phyloP scores from a whole-genome alignment of 1,140 invertebrate species.

The Drosophila sturtevanti region DNA sequence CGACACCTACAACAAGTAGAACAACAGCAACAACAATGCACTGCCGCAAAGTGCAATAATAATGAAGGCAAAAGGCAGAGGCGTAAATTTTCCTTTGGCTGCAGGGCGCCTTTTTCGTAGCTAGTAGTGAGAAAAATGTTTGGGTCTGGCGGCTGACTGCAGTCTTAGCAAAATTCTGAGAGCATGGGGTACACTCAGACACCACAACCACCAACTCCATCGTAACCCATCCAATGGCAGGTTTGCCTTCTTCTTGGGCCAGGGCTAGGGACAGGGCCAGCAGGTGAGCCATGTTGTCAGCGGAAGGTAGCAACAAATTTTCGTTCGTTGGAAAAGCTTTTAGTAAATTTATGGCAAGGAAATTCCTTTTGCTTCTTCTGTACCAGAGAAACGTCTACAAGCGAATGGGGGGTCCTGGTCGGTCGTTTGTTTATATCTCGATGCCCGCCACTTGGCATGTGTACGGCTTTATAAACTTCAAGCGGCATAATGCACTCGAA shows the following conservation, averaged over 20 bases:
- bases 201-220: not conserved
- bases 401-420: too few species aligned
- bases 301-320: constrained; percentile 79
- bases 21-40: constrained; percentile 37
- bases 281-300: constrained; percentile 78
- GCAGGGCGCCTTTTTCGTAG: constrained; percentile 15
- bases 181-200: constrained; percentile 28
- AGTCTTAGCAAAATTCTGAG: constrained; percentile 30
- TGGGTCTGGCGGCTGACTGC: constrained; percentile 45
- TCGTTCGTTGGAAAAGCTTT: constrained; percentile 78
- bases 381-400: constrained; percentile 16
- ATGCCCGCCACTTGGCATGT: constrained; percentile 43
- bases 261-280: constrained; percentile 2
- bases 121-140: constrained; percentile 43
- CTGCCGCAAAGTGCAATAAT: constrained; percentile 72
- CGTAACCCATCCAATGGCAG: too few species aligned
- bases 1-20: constrained; percentile 21
- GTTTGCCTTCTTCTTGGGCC: too few species aligned
- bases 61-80: constrained; percentile 73
- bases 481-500: constrained; percentile 60
- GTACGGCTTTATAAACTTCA: constrained; percentile 52
- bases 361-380: constrained; percentile 63
- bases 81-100: constrained; percentile 79
- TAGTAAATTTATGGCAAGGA: constrained; percentile 80
- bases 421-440: constrained; percentile 70